Evolutionary conservation across 1,140 invertebrate genomes (phyloP), one percentile per base, ranked within the genome.

Genomic region (Babylonia areolata): DNA sequence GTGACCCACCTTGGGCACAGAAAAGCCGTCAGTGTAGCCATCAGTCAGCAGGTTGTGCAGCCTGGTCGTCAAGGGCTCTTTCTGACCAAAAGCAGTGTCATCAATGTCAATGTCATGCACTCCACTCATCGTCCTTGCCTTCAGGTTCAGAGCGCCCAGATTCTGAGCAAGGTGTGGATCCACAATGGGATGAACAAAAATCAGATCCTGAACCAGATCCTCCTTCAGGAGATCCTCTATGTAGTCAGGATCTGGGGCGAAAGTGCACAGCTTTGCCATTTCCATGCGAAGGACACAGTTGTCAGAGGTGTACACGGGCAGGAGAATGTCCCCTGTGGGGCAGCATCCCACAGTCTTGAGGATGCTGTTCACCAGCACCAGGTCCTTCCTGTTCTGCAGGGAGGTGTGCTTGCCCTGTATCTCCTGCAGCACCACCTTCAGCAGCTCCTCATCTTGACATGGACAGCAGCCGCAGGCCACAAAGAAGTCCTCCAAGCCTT

Each of bases 21-120:
- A 89, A 40, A 91, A 87, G 17, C 91, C 92, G 86, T 89, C 91
- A 23, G 89, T 91, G 81, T 93, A 93, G 3, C 64, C 64, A 33
- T 88, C 88, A 33, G 85, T 80, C 35, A 89, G 35, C 28, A 93
- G 77, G 51, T 91, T 88, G 71, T 85, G 87, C 17, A 93, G 84
- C 64, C 92, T 80, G 35, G 89, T 85, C 17, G 91, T 92, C 5
- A 92, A 79, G 0, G 90, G 88, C 73, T 93, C 92, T n/a, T 83
- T 51, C 85, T 93, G 92, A 20, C 92, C 90, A 87, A 88, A 92
- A 2, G 28, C 23, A 0, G 40, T 31, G 40, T 79, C 40, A 33
- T 88, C 88, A 35, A 87, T 64, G 31, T 89, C 89, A 46, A 91
- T 78, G 17, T 87, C 88, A 81, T 90, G 87, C 54, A 88, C 85